Evolutionary conservation across 2,888 invertebrate genomes (phyloP).

Genomic region (Acronicta psi): DNA sequence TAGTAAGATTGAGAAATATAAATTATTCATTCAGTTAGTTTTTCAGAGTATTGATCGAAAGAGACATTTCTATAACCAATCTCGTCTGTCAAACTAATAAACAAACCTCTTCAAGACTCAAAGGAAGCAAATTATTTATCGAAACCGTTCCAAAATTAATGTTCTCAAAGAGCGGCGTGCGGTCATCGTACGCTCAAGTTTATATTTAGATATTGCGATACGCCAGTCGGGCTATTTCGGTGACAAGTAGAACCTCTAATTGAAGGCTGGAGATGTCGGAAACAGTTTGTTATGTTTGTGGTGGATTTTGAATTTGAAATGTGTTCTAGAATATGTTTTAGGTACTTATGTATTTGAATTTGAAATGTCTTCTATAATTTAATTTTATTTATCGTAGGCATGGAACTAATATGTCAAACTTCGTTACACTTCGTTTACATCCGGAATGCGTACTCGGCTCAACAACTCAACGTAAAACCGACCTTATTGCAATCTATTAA

Average conservation of each 20-base stretch:
- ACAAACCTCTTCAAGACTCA: conserved; percentile 29
- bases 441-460: too few species aligned
- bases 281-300: conserved; percentile 27
- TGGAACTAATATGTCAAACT: too few species aligned
- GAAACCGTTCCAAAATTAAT: conserved; percentile 33
- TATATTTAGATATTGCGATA: conserved; percentile 35
- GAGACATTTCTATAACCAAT: conserved; percentile 14
- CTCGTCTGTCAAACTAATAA: conserved; percentile 33
- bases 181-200: conserved; percentile 21
- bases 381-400: too few species aligned
- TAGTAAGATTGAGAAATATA: too few species aligned
- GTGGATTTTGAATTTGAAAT: conserved; percentile 11
- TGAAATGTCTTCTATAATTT: too few species aligned
- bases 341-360: too few species aligned
- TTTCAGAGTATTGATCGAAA: conserved; percentile 20
- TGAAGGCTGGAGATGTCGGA: conserved; percentile 18
- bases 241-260: conserved; percentile 24
- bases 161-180: conserved; percentile 21
- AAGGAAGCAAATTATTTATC: conserved; percentile 46
- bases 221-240: conserved; percentile 21
- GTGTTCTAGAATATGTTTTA: too few species aligned
- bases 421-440: too few species aligned
- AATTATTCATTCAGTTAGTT: too few species aligned
- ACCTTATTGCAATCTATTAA: too few species aligned
- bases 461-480: too few species aligned